Evolutionary conservation across 2,797 vertebrate genomes (phyloP), one percentile per base, ranked within the genome.

Genomic region (Morelia viridis): DNA sequence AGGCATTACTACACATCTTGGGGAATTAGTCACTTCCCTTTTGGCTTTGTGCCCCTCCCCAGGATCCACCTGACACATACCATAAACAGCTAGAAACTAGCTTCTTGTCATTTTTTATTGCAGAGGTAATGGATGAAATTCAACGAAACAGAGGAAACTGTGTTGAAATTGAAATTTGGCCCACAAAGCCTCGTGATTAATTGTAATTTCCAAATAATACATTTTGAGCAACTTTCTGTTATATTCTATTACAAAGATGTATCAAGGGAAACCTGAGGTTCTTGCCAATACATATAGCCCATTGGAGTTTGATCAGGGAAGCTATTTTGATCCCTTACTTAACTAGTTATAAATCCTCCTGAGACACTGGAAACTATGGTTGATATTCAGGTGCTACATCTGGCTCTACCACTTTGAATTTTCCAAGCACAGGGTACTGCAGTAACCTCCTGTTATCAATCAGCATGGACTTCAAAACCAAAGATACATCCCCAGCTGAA

Each of bases 11-110:
- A 88, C 88, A 96, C 94, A 96, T 92, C 90, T 94, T 65, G 62
- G 93, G 88, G 26, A 95, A 92, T 95, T 96, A 95, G 53, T 95
- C 94, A 95, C 92, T 95, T 94, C 96, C 50, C 89, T 88, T 94
- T 93, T 96, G 96, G 95, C 96, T 91, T 89, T 84, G 24, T 91
- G 96, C 95, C 95, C 0, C 41, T 41, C 41, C 0, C 92, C 92
- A 95, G 94, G 9, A 95, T 93, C 95, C 96, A 96, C 95, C 95
- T 96, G 96, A 95, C 94, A 94, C 89, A 95, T 94, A 92, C 91
- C 94, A 96, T 95, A 96, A 97, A 96, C 95, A 95, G 93, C 85
- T 92, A 96, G 95, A 96, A 96, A 96, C 96, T 95, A 93, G 94
- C 92, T 92, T 94, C 86, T 93, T 97, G 96, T 96, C 96, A 96